A percentile compares a stretch with the other conserved stretches of the same genome.
Evolutionary conservation across 1,140 invertebrate species (phyloP).

Genomic region (Daktulosphaira vitifoliae): DNA sequence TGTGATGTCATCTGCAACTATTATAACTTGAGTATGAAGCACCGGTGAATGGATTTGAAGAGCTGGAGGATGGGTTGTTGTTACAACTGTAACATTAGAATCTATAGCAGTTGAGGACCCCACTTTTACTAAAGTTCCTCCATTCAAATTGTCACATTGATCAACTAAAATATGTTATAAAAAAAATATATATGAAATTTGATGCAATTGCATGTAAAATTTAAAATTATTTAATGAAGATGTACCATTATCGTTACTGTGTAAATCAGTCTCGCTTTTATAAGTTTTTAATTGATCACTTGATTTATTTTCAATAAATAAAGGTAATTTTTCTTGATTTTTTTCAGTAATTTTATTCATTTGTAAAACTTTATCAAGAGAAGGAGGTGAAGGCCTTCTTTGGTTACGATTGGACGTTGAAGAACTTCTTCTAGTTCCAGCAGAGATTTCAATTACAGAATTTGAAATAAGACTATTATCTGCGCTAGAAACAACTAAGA

Average conservation of each 20-base stretch:
- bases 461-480: slow-evolving; percentile 2
- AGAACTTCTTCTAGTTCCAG: slow-evolving; percentile 36
- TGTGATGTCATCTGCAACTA: slow-evolving; percentile 64
- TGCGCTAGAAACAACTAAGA: neutral
- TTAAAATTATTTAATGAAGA: neutral
- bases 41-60: slow-evolving; percentile 43
- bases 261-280: slow-evolving; percentile 12
- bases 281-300: slow-evolving; percentile 1
- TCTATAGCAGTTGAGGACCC: slow-evolving; percentile 36
- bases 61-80: slow-evolving; percentile 65
- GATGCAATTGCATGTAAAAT: neutral
- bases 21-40: slow-evolving; percentile 54
- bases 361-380: slow-evolving; percentile 37
- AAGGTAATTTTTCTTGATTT: slow-evolving; percentile 11
- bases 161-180: neutral
- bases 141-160: slow-evolving; percentile 20
- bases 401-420: slow-evolving; percentile 40
- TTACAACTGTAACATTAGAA: slow-evolving; percentile 58
- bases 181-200: neutral
- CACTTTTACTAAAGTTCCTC: slow-evolving; percentile 22
- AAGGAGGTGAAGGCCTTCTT: slow-evolving; percentile 39
- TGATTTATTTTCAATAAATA: slow-evolving; percentile 7
- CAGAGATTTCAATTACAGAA: slow-evolving; percentile 8
- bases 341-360: slow-evolving; percentile 30
- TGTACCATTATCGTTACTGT: neutral